Percentiles rank a stretch among this genome's conserved stretches.
Conservation (phyloP, 64 coral and sea anemone genomes). For the Platygyra sinensis region DNA sequence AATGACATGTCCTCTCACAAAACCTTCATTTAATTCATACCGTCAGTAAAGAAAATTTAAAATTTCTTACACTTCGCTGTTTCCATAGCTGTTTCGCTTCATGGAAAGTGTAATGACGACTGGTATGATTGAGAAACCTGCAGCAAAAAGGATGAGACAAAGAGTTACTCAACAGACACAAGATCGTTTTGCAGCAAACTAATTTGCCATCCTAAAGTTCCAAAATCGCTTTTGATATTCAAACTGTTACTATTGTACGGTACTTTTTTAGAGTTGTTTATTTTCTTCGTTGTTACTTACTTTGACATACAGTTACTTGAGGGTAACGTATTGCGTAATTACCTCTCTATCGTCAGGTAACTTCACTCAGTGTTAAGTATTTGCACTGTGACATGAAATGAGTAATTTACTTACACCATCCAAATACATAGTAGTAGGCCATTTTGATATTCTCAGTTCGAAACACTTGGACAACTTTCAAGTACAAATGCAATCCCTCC, state of each 20-base stretch:
- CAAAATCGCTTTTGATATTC: too few relatives aligned
- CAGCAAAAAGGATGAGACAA: not conserved
- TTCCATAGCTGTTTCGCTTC: conserved; percentile 43
- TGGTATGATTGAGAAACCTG: conserved; percentile 37
- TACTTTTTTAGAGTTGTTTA: too few relatives aligned
- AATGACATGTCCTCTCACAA: not conserved
- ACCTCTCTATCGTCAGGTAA: too few relatives aligned
- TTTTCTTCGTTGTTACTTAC: too few relatives aligned
- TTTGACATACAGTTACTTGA: too few relatives aligned
- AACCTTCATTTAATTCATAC: not conserved
- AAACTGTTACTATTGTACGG: too few relatives aligned
- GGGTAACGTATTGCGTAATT: too few relatives aligned
- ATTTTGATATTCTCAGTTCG: conserved; percentile 48
- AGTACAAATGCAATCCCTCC: conserved; percentile 62
- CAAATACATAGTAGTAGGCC: conserved; percentile 50
- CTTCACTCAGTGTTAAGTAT: too few relatives aligned
- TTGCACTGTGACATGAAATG: too few relatives aligned
- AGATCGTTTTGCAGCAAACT: too few relatives aligned
- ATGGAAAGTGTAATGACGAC: conserved; percentile 24
- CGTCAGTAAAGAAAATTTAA: not conserved
- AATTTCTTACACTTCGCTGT: not conserved
- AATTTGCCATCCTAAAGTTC: too few relatives aligned
- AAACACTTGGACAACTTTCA: conserved; percentile 60
- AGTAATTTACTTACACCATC: conserved; percentile 48
- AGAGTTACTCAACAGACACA: too few relatives aligned